These are phyloP conservation scores for Uromys caudimaculatus DNA, from an alignment of 2,797 vertebrate species.

Conservation along the genomic window DNA sequence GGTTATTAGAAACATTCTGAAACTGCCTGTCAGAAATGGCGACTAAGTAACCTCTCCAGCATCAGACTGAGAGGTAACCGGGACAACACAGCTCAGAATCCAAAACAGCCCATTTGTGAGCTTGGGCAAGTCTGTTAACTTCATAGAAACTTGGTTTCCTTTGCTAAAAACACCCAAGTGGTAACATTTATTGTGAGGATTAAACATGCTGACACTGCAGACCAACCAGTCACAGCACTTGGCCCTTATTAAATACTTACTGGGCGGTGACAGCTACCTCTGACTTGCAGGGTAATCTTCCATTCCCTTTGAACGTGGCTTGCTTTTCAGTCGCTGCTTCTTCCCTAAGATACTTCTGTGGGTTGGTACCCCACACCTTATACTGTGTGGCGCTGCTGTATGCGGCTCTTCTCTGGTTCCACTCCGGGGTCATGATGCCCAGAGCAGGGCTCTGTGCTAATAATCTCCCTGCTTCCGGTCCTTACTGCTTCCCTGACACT, in stretches of 20 bases:
- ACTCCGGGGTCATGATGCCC: neutral
- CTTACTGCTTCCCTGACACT: neutral
- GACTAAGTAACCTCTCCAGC: neutral
- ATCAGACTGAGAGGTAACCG: neutral
- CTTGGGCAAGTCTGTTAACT: neutral
- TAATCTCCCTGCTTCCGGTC: neutral
- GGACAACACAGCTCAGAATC: neutral
- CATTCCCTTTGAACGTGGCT: neutral
- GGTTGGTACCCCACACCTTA: neutral
- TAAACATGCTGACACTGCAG: fast-evolving
- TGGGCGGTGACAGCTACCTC: neutral
- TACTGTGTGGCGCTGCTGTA: fast-evolving
- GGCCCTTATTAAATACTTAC: neutral
- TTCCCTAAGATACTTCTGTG: neutral
- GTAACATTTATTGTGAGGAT: neutral
- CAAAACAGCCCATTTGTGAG: neutral
- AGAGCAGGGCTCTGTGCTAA: neutral
- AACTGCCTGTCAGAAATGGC: neutral
- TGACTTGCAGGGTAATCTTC: neutral
- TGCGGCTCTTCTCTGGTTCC: neutral
- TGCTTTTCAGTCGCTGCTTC: conserved; percentile 2
- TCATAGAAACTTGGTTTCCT: neutral
- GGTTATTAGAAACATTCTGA: neutral
- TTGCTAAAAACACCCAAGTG: neutral
- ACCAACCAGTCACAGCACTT: too few relatives aligned